Conservation (phyloP, 2,113 vertebrate genomes). For the Bos indicus region DNA sequence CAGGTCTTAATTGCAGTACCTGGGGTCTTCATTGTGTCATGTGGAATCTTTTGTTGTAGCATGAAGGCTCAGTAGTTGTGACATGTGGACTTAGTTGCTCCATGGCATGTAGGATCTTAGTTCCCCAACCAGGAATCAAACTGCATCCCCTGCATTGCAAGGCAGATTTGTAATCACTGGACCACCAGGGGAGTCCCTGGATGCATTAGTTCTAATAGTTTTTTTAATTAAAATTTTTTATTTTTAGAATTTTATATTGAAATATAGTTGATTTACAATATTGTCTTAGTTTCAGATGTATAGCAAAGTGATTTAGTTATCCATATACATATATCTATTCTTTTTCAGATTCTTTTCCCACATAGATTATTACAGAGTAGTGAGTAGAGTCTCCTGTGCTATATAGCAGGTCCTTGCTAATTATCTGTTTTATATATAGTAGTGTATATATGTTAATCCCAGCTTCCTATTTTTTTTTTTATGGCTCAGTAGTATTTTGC, state of each 20-base stretch:
- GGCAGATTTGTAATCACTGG: not conserved
- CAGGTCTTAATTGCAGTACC: not conserved
- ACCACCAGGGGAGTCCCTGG: not conserved
- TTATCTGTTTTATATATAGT: not conserved
- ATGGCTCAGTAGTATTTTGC: too few relatives aligned
- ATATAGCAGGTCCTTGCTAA: not conserved
- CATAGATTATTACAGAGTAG: not conserved
- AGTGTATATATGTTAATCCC: not conserved
- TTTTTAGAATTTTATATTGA: not conserved
- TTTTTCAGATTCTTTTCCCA: not conserved
- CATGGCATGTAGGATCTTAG: not conserved
- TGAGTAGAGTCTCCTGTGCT: not conserved
- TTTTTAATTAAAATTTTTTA: not conserved
- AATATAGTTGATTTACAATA: not conserved
- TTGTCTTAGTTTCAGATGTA: not conserved
- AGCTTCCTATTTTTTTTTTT: not conserved
- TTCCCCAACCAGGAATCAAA: not conserved
- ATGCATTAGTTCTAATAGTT: not conserved
- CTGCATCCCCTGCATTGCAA: not conserved
- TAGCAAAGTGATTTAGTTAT: not conserved
- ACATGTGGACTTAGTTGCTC: not conserved
- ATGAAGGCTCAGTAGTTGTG: not conserved
- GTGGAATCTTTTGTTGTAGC: not conserved
- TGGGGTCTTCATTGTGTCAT: not conserved
- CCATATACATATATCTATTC: not conserved